Conservation (phyloP, 2,797 vertebrate genomes). For the Acanthurus leucopareius region DNA sequence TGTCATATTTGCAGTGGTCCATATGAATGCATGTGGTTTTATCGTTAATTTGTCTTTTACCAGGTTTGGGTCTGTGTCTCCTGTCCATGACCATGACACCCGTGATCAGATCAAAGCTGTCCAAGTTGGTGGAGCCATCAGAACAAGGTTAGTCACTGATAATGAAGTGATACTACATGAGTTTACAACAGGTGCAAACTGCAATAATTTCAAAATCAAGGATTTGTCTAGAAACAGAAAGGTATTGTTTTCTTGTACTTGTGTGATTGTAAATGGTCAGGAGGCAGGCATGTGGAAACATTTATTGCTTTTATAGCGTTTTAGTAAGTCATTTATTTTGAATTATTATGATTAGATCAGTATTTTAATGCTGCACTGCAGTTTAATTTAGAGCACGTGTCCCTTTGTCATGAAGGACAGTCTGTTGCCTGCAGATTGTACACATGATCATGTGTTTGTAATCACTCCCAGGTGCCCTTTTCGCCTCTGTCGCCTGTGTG, state of each 20-base stretch:
- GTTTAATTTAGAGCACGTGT: constrained; percentile 21
- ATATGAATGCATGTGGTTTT: not conserved
- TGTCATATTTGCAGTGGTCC: not conserved
- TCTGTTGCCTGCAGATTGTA: constrained; percentile 9
- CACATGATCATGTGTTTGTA: constrained; percentile 1
- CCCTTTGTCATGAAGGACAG: not conserved
- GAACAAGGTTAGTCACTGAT: constrained; percentile 90
- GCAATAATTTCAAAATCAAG: not conserved
- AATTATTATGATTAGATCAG: constrained; percentile 2
- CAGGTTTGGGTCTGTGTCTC: constrained; percentile 93
- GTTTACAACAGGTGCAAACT: not conserved
- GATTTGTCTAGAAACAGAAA: not conserved
- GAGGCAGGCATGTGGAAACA: not conserved
- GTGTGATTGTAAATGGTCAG: not conserved
- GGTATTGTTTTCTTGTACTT: not conserved
- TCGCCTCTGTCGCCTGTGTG: constrained; percentile 93
- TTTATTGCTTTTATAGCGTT: constrained; percentile 9
- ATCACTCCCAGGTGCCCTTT: constrained; percentile 88
- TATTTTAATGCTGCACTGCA: not conserved
- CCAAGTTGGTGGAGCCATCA: constrained; percentile 89
- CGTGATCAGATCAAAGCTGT: constrained; percentile 94
- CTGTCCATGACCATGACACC: constrained; percentile 91
- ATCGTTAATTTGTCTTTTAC: not conserved
- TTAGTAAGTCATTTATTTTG: not conserved
- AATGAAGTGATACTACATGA: not conserved